Conservation (phyloP, 2,113 vertebrate species). For the Rhinoptilus africanus region DNA sequence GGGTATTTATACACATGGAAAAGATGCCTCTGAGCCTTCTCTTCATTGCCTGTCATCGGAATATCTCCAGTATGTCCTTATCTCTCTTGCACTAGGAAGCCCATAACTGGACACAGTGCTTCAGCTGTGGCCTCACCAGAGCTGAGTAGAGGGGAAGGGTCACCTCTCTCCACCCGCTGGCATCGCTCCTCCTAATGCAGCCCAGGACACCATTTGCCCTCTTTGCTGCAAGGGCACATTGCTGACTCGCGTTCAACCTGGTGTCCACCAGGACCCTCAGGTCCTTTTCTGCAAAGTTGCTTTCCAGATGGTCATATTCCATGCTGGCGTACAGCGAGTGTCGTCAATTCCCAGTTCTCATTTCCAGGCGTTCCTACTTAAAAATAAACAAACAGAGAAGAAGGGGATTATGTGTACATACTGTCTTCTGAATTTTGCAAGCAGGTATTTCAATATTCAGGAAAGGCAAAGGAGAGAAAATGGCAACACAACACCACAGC, state of each 20-base stretch:
- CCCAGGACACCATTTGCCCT: not conserved
- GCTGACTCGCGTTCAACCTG: not conserved
- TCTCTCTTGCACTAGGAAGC: not conserved
- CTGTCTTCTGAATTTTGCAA: not conserved
- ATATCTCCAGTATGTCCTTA: not conserved
- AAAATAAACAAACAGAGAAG: not conserved
- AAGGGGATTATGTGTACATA: not conserved
- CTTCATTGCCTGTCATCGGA: not conserved
- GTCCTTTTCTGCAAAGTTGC: not conserved
- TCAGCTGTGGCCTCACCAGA: no score
- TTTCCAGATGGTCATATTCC: not conserved
- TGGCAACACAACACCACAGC: not conserved
- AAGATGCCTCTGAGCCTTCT: not conserved
- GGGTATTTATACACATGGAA: not conserved
- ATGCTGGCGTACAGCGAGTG: not conserved
- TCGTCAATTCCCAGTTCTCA: not conserved
- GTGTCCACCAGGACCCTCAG: not conserved
- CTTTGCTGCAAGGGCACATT: not conserved
- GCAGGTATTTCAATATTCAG: not conserved
- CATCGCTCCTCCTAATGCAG: not conserved
- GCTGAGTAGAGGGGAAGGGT: not conserved
- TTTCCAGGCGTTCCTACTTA: not conserved
- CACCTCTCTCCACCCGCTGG: not conserved
- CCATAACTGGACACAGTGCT: not conserved
- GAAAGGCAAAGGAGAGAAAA: not conserved